These are phyloP conservation scores for Hypselothyrea guttata DNA, from an alignment of 2,888 invertebrate species.

Conservation along the genomic window DNA sequence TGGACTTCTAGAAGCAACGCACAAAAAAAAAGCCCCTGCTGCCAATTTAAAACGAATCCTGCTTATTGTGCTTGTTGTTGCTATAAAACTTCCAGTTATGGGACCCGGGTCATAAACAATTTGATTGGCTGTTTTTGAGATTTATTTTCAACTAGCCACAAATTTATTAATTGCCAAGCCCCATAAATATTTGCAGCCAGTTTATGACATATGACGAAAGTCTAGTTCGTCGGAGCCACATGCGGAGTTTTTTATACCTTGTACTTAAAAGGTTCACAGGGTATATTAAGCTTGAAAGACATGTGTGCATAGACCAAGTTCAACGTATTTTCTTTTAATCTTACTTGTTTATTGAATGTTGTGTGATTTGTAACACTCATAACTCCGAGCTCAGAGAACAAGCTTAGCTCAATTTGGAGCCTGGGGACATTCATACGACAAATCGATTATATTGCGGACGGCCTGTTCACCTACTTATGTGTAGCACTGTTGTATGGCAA, in stretches of 20 bases:
- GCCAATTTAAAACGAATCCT: conserved; percentile 44
- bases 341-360: conserved; percentile 38
- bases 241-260: conserved; percentile 2
- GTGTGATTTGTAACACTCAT: conserved; percentile 73
- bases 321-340: too few relatives aligned
- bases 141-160: conserved; percentile 68
- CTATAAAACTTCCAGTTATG: conserved; percentile 34
- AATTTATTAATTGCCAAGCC: conserved; percentile 79
- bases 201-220: conserved; percentile 77
- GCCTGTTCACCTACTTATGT: conserved; percentile 20
- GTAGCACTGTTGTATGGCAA: conserved; percentile 21
- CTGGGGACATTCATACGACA: conserved; percentile 38
- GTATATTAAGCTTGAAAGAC: neutral
- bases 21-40: conserved; percentile 47
- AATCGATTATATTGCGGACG: conserved; percentile 57
- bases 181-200: conserved; percentile 67
- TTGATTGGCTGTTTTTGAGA: conserved; percentile 45
- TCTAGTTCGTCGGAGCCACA: conserved; percentile 32
- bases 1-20: conserved; percentile 21
- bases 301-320: too few relatives aligned
- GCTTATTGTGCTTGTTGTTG: conserved; percentile 39
- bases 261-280: too few relatives aligned
- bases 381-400: conserved; percentile 43
- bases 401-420: conserved; percentile 1
- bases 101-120: conserved; percentile 48